phyloP scores from a whole-genome alignment of 2,888 invertebrate genomes.

The Macrophya annulata region DNA sequence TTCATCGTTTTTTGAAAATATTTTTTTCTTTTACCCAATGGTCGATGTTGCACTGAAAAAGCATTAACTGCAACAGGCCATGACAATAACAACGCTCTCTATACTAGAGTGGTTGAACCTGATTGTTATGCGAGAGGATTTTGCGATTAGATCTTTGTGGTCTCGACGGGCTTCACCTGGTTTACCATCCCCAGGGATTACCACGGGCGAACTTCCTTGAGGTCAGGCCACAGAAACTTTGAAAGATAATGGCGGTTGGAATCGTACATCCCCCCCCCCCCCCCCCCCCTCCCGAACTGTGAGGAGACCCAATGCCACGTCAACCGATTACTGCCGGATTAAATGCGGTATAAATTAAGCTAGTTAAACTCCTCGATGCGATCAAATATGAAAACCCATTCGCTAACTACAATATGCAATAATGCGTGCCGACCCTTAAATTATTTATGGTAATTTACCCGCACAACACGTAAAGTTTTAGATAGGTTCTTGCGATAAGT shows the following conservation, averaged over 20 bases:
- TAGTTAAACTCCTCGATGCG: background rate
- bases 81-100: background rate
- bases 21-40: too few species aligned
- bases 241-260: conserved; percentile 53
- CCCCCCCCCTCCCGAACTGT: too few species aligned
- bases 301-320: conserved; percentile 4
- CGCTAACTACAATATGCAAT: background rate
- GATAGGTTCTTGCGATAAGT: too few species aligned
- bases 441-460: background rate
- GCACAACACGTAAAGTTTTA: too few species aligned
- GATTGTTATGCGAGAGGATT: conserved; percentile 53
- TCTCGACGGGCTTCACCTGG: conserved; percentile 51
- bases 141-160: conserved; percentile 49
- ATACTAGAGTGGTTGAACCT: background rate
- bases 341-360: conserved; percentile 9
- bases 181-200: conserved; percentile 41
- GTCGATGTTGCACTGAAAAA: too few species aligned
- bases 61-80: conserved; percentile 2
- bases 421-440: background rate
- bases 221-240: conserved; percentile 44
- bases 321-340: conserved; percentile 32
- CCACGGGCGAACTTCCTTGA: conserved; percentile 28
- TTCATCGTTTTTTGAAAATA: too few species aligned
- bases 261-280: conserved; percentile 24
- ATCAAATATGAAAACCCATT: background rate